Conservation (phyloP, 2,888 invertebrate species). For the Nipponacmea schrenckii region DNA sequence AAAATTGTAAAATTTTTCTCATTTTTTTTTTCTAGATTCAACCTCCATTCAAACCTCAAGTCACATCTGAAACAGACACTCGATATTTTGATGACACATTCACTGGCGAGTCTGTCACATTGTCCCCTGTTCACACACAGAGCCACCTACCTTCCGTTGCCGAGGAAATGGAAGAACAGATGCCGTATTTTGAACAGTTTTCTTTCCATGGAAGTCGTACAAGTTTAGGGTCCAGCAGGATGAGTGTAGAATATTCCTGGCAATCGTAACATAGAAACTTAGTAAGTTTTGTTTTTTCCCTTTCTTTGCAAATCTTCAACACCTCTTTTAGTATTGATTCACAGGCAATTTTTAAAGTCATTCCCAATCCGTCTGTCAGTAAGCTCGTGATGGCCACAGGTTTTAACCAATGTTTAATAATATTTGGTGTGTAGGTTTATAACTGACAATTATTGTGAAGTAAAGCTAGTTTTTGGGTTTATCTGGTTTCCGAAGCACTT, state of each 20-base stretch:
- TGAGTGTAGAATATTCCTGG: slow-evolving; percentile 19
- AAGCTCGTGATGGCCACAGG: no score
- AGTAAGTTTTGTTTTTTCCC: no score
- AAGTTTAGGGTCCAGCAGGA: slow-evolving; percentile 53
- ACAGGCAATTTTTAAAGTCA: no score
- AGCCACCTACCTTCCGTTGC: slow-evolving; percentile 48
- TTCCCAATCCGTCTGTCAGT: no score
- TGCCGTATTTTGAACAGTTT: slow-evolving; percentile 81
- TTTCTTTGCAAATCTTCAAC: no score
- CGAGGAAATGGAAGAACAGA: slow-evolving; percentile 35
- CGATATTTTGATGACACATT: slow-evolving; percentile 98
- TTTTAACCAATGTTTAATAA: no score
- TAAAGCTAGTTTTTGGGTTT: no score
- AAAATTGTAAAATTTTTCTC: no score
- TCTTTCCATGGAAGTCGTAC: slow-evolving; percentile 72
- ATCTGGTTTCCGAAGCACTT: no score
- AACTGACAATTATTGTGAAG: no score
- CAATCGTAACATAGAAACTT: not conserved
- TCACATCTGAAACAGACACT: slow-evolving; percentile 95
- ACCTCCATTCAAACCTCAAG: slow-evolving; percentile 76
- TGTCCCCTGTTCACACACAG: slow-evolving; percentile 57
- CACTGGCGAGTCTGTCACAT: slow-evolving; percentile 76
- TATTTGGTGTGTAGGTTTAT: no score
- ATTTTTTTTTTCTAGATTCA: slow-evolving; percentile 74
- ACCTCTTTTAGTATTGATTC: no score